Percentiles rank a stretch among this genome's conserved stretches.
These are phyloP conservation scores for Oncorhynchus gorbuscha DNA, from an alignment of 2,113 vertebrate species.

Conservation along the genomic window DNA sequence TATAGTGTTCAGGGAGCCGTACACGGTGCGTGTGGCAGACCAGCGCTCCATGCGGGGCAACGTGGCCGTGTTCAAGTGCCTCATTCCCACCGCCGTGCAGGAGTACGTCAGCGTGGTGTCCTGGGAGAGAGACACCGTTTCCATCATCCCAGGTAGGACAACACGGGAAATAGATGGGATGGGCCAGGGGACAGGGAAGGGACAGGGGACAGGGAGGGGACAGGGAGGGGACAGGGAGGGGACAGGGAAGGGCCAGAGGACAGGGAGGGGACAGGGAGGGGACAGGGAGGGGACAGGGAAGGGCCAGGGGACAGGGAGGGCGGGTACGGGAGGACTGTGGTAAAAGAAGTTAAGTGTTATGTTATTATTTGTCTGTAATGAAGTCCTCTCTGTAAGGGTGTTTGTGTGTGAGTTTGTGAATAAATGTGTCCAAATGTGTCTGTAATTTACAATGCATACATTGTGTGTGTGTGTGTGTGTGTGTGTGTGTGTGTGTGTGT, in stretches of 20 bases:
- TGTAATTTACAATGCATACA: too few relatives aligned
- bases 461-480: neutral
- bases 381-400: too few relatives aligned
- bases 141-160: constrained; percentile 93
- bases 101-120: constrained; percentile 98
- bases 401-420: neutral
- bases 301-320: too few relatives aligned
- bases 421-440: neutral
- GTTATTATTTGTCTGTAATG: too few relatives aligned
- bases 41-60: constrained; percentile 98
- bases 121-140: constrained; percentile 98
- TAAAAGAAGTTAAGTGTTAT: too few relatives aligned
- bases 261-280: too few relatives aligned
- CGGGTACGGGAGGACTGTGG: neutral
- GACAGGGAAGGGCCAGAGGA: too few relatives aligned
- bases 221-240: too few relatives aligned
- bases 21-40: constrained; percentile 99
- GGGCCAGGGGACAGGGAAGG: too few relatives aligned
- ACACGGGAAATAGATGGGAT: neutral
- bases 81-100: constrained; percentile 97
- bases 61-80: constrained; percentile 99
- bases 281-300: too few relatives aligned
- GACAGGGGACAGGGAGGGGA: too few relatives aligned
- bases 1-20: constrained; percentile 95
- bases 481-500: constrained; percentile 17